Base-by-base conservation (phyloP, 2,888 invertebrate species). In the Strigamia crassipes region DNA sequence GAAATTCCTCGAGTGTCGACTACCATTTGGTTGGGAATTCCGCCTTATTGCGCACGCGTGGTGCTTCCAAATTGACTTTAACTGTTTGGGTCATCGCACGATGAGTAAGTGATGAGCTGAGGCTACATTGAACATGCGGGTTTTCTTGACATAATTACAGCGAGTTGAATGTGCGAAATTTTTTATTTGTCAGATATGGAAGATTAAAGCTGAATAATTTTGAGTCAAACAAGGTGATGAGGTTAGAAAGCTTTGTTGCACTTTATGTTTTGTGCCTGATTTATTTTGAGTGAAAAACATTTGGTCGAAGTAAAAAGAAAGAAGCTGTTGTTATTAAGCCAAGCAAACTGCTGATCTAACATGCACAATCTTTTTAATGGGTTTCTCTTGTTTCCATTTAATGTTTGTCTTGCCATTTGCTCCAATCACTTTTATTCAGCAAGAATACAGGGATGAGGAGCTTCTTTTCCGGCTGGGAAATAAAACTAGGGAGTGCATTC, bases 351-450 rank as follows among this genome's bases (percentile, higher is more conserved):
- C 61, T 61, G 23, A 61, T 61, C 61, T 61, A 61, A 61, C 61
- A 61, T 61, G 61, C 61, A 61, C 61, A 61, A 61, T 61, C 61
- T 61, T 61, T 61, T 61, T 61, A 61, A 61, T 61, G 61, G 61
- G 18, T 61, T 61, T 61, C 61, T n/a, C 61, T 61, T 61, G 61
- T 61, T 61, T 61, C 10, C 61, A 61, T 61, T 61, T 61, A 61
- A 61, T 61, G 61, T 61, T 61, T 61, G 61, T 18, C 18, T 61
- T 61, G 15, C 61, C 61, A 61, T 61, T 61, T 61, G 4, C 61
- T 61, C 61, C 6, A 61, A 61, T 61, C 61, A 61, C 61, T 61
- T 61, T 61, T 23, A 18, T 61, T 61, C 21, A 61, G 23, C 3
- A 23, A 2, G 61, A 61, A 23, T 18, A 23, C 21, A 13, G 21